These are phyloP conservation scores for Stomatorhinus ivindoensis DNA, from an alignment of 2,113 vertebrate genomes.

Conservation along the genomic window DNA sequence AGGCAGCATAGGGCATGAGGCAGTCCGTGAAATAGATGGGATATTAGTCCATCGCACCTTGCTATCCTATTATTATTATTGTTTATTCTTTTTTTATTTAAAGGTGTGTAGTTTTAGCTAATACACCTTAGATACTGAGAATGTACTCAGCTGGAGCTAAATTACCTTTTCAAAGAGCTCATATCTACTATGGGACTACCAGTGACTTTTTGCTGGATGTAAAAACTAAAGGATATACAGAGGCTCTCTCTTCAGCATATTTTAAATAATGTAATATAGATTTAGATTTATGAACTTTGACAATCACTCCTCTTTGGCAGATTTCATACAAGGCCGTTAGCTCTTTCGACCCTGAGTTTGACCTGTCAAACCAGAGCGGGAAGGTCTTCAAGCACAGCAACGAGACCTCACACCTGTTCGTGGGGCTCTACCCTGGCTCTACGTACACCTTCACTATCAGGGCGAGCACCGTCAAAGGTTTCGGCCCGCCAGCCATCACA, in stretches of 20 bases:
- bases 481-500: conserved; percentile 78
- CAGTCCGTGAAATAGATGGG: neutral
- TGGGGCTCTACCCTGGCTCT: conserved; percentile 82
- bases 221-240: neutral
- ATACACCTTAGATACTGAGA: neutral
- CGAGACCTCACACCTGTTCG: conserved; percentile 85
- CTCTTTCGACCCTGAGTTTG: conserved; percentile 94
- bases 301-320: conserved; percentile 47
- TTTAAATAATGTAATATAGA: neutral
- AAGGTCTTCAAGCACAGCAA: conserved; percentile 86
- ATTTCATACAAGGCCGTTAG: conserved; percentile 95
- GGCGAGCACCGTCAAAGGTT: conserved; percentile 91
- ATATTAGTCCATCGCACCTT: neutral
- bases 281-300: neutral
- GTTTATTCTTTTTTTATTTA: neutral
- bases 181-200: neutral
- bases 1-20: neutral
- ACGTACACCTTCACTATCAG: conserved; percentile 94
- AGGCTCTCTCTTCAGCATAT: neutral
- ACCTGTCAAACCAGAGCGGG: conserved; percentile 92
- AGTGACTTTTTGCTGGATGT: neutral
- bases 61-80: neutral
- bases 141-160: neutral
- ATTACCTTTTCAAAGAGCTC: neutral
- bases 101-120: neutral